Percentiles rank a stretch among this genome's conserved stretches.
Conservation (phyloP, 1,140 invertebrate genomes). For the Diploscapter pachys region DNA sequence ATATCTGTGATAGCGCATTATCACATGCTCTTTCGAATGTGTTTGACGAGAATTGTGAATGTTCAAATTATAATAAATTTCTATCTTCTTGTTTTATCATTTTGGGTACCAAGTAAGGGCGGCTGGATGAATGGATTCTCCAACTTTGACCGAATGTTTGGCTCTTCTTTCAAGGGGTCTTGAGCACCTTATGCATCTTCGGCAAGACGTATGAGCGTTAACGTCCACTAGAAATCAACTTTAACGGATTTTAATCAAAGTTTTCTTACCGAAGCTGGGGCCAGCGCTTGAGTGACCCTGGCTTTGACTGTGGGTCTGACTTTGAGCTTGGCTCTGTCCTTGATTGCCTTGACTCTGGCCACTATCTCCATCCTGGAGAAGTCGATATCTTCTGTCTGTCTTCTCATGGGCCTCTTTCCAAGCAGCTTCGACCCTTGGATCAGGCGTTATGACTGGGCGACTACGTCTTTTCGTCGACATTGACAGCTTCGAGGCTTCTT, state of each 20-base stretch:
- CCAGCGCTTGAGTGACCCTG: slow-evolving; percentile 14
- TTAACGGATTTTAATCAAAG: not conserved
- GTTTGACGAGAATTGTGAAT: too few relatives aligned
- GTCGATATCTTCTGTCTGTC: slow-evolving; percentile 26
- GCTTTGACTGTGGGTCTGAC: too few relatives aligned
- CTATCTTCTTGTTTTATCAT: too few relatives aligned
- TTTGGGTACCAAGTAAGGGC: too few relatives aligned
- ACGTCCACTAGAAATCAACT: not conserved
- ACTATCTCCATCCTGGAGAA: slow-evolving; percentile 20
- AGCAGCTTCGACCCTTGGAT: slow-evolving; percentile 31
- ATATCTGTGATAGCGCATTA: too few relatives aligned
- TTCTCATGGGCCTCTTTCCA: slow-evolving; percentile 37
- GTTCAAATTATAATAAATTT: too few relatives aligned
- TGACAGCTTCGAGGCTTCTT: slow-evolving; percentile 8
- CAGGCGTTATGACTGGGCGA: slow-evolving; percentile 8
- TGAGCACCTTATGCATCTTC: slow-evolving; percentile 19
- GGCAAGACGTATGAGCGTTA: slow-evolving; percentile 11
- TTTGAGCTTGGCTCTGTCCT: too few relatives aligned
- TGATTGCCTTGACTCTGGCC: too few relatives aligned
- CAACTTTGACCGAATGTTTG: not conserved
- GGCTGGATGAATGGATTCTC: too few relatives aligned
- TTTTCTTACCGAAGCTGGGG: slow-evolving; percentile 20
- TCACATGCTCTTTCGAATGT: too few relatives aligned
- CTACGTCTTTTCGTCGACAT: slow-evolving; percentile 7
- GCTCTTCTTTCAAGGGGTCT: slow-evolving; percentile 10